These are phyloP conservation scores for Drosophila subquinaria DNA, from an alignment of 2,888 invertebrate genomes.

Conservation along the genomic window DNA sequence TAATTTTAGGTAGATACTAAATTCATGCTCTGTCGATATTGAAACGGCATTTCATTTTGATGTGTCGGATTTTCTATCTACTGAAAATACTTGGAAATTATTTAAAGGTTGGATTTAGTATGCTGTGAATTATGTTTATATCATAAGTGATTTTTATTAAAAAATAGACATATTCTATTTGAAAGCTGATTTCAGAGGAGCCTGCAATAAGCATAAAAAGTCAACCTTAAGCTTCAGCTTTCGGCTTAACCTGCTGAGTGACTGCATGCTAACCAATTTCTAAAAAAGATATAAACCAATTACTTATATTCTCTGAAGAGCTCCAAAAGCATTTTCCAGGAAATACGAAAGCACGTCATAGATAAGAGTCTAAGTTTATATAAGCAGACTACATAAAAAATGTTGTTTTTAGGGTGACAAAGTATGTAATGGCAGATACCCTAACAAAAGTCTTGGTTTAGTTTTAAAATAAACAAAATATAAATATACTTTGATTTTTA, in stretches of 20 bases:
- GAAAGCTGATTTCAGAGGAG: not conserved
- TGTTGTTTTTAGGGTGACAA: not conserved
- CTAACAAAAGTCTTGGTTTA: not conserved
- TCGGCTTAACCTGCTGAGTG: not conserved
- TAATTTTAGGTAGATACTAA: conserved; percentile 20
- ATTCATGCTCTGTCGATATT: conserved; percentile 30
- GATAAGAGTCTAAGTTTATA: not conserved
- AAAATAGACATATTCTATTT: not conserved
- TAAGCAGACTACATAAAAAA: not conserved
- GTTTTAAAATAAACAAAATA: not conserved
- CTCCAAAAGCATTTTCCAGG: conserved; percentile 6
- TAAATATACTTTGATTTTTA: not conserved
- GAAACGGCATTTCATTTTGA: conserved; percentile 28
- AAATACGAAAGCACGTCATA: not conserved
- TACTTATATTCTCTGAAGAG: conserved; percentile 8
- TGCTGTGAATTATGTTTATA: too few species aligned
- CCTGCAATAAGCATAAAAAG: not conserved
- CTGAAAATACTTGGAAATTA: not conserved
- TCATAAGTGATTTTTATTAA: not conserved
- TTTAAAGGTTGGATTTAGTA: not conserved
- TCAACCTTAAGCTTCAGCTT: not conserved
- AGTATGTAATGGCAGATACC: not conserved
- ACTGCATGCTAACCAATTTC: not conserved
- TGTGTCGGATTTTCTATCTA: not conserved
- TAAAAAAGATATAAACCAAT: conserved; percentile 13